Evolutionary conservation across 2,888 invertebrate species (phyloP).

Genomic region (Priocnemis perturbator): DNA sequence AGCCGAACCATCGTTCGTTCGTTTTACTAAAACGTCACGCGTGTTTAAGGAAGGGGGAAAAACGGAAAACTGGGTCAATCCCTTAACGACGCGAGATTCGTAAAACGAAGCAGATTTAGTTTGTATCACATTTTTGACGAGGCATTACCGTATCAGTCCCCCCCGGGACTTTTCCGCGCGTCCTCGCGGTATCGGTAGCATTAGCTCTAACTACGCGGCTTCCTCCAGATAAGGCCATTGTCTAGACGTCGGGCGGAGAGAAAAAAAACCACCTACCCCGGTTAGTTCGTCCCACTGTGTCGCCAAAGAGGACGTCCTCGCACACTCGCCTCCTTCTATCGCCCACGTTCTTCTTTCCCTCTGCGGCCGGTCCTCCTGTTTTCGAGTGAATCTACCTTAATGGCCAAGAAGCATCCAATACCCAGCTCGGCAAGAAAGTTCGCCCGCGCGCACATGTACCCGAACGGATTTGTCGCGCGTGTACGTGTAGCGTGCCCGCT

Average conservation of each 20-base stretch:
- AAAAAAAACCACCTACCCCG: not conserved
- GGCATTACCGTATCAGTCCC: slow-evolving; percentile 30
- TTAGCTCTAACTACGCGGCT: slow-evolving; percentile 7
- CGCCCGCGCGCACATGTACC: slow-evolving; percentile 13
- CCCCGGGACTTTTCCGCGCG: slow-evolving; percentile 15
- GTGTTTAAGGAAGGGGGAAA: too few species aligned
- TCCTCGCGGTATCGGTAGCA: slow-evolving; percentile 13
- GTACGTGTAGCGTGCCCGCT: slow-evolving; percentile 6
- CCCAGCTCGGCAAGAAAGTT: slow-evolving; percentile 34
- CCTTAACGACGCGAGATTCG: too few species aligned
- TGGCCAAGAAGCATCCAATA: slow-evolving; percentile 35
- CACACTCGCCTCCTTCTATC: not conserved
- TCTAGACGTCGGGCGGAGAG: slow-evolving; percentile 33
- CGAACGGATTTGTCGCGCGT: slow-evolving; percentile 13
- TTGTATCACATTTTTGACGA: slow-evolving; percentile 21
- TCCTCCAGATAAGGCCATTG: slow-evolving; percentile 45
- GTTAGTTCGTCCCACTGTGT: slow-evolving; percentile 1
- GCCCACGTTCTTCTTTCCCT: too few species aligned
- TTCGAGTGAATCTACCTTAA: slow-evolving; percentile 33
- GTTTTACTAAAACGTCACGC: too few species aligned
- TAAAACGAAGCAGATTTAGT: too few species aligned
- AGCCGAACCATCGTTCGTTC: too few species aligned
- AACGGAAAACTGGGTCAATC: too few species aligned
- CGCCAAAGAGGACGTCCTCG: not conserved
- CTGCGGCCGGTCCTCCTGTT: too few species aligned